These are phyloP conservation scores for Ichneumoninae sp. DNA, from an alignment of 2,888 invertebrate genomes.

Conservation along the genomic window DNA sequence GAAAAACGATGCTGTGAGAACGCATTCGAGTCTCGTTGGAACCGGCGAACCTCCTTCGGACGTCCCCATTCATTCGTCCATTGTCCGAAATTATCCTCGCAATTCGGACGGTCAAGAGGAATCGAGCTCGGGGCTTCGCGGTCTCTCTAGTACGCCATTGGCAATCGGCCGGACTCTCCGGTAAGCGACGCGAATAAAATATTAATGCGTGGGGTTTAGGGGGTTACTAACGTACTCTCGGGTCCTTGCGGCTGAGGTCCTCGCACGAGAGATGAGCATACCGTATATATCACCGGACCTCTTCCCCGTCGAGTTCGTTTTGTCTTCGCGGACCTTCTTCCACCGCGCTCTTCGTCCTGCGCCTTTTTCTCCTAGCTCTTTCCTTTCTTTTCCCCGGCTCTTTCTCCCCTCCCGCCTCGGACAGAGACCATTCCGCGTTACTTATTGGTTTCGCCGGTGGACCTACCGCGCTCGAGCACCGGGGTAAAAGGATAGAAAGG, in stretches of 20 bases:
- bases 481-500: conserved; percentile 71
- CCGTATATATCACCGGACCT: conserved; percentile 67
- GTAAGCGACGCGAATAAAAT: conserved; percentile 80
- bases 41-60: conserved; percentile 13
- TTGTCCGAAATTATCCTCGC: conserved; percentile 60
- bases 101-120: conserved; percentile 61
- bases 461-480: conserved; percentile 68
- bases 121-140: conserved; percentile 54
- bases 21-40: conserved; percentile 9
- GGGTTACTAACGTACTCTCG: conserved; percentile 71
- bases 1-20: conserved; percentile 25
- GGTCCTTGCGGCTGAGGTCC: conserved; percentile 55
- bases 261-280: conserved; percentile 67
- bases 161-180: conserved; percentile 76
- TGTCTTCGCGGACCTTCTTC: conserved; percentile 60
- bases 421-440: conserved; percentile 71
- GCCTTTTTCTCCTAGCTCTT: conserved; percentile 58
- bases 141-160: conserved; percentile 73
- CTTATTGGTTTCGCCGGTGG: conserved; percentile 81
- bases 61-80: conserved; percentile 53
- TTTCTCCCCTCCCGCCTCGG: conserved; percentile 63
- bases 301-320: conserved; percentile 53
- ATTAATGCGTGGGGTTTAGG: conserved; percentile 80
- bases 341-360: conserved; percentile 69
- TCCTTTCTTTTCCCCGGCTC: conserved; percentile 43